Conservation (phyloP, 1,140 invertebrate species). For the Luehdorfia chinensis region DNA sequence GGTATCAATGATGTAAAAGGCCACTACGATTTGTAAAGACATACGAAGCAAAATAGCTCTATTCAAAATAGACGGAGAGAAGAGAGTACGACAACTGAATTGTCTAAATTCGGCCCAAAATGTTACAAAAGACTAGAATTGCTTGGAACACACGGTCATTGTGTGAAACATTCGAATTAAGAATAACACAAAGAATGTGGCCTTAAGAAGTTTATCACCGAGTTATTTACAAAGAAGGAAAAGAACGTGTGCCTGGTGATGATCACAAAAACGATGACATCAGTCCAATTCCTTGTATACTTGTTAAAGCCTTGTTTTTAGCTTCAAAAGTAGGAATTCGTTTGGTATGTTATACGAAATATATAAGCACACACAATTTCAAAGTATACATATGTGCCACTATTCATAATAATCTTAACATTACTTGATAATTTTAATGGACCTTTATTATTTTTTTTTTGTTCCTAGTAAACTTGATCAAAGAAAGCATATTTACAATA, state of each 20-base stretch:
- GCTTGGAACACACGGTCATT: conserved; percentile 38
- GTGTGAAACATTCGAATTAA: conserved; percentile 26
- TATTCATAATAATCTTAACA: conserved; percentile 47
- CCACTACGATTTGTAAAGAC: conserved; percentile 29
- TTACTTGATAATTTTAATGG: conserved; percentile 69
- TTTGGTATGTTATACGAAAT: conserved; percentile 52
- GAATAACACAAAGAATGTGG: conserved; percentile 33
- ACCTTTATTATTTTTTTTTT: conserved; percentile 66
- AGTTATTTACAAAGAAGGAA: conserved; percentile 60
- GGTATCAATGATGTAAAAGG: conserved; percentile 64
- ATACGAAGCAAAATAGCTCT: conserved; percentile 7
- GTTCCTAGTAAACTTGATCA: conserved; percentile 50
- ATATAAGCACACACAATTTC: conserved; percentile 46
- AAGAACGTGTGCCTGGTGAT: too few relatives aligned
- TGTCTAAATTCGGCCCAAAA: conserved; percentile 34
- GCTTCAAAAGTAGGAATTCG: conserved; percentile 52
- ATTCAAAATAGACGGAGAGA: conserved; percentile 17
- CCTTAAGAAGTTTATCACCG: conserved; percentile 43
- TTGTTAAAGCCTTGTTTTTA: conserved; percentile 62
- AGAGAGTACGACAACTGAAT: conserved; percentile 19
- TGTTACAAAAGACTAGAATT: conserved; percentile 60
- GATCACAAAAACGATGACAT: conserved; percentile 33
- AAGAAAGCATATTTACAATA: conserved; percentile 34
- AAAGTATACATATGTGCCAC: conserved; percentile 55
- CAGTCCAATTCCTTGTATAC: conserved; percentile 50